Evolutionary conservation across 2,113 vertebrate genomes (phyloP).

Genomic region (Halcyon malimbica): DNA sequence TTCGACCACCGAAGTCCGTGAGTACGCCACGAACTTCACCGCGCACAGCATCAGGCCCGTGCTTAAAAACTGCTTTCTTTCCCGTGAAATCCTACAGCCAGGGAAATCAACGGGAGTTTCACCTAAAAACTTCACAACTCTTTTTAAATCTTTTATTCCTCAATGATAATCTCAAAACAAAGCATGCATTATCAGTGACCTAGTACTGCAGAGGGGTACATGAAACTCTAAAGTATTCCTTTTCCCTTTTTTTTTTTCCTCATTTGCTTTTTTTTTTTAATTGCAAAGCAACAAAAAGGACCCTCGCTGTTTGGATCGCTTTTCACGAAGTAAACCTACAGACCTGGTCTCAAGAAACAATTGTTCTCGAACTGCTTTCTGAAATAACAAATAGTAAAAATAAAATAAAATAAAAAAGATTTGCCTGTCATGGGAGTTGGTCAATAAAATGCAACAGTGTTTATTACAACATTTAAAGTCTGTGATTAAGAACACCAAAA

Average conservation of each 20-base stretch:
- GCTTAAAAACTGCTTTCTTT: background rate
- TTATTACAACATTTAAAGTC: conserved; percentile 86
- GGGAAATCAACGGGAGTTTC: conserved; percentile 1
- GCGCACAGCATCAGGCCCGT: background rate
- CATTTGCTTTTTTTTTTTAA: background rate
- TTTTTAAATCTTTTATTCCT: background rate
- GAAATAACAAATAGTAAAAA: conserved; percentile 63
- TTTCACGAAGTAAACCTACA: conserved; percentile 55
- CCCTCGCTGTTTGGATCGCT: conserved; percentile 25
- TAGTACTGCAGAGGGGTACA: background rate
- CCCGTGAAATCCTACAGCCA: background rate
- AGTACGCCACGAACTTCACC: background rate
- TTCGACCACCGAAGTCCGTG: fast-evolving
- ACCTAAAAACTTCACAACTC: background rate
- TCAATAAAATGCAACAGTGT: conserved; percentile 83
- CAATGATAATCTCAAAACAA: conserved; percentile 12
- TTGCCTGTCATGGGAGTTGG: conserved; percentile 77
- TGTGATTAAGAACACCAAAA: conserved; percentile 87
- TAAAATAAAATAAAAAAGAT: conserved; percentile 78
- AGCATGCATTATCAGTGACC: background rate
- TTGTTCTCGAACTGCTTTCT: conserved; percentile 22
- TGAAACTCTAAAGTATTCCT: conserved; percentile 5
- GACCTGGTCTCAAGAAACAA: conserved; percentile 1
- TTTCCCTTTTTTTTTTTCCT: background rate
- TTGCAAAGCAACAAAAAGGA: conserved; percentile 5